A percentile compares a stretch with the other conserved stretches of the same genome.
These are phyloP conservation scores for Cheumatopsyche charites DNA, from an alignment of 1,140 invertebrate species.

Conservation along the genomic window DNA sequence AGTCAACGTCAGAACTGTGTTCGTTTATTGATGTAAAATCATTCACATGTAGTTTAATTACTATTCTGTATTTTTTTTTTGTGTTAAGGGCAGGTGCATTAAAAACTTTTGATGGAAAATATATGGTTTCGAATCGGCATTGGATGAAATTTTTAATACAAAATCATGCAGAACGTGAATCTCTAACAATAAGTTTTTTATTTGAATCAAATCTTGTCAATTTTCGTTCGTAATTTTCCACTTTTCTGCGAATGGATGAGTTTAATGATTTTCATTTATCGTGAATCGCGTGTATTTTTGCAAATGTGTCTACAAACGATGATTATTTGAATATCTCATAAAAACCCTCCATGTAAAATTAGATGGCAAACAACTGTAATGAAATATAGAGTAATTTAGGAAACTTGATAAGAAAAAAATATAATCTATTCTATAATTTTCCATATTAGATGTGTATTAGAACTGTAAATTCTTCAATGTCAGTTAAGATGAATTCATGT, in stretches of 20 bases:
- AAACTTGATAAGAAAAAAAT: slow-evolving; percentile 22
- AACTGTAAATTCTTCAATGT: slow-evolving; percentile 46
- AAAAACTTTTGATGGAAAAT: slow-evolving; percentile 13
- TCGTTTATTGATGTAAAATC: slow-evolving; percentile 7
- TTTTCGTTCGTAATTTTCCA: too few relatives aligned
- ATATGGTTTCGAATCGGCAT: background rate
- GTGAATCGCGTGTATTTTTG: too few relatives aligned
- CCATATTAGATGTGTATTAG: slow-evolving; percentile 47
- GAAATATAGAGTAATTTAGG: slow-evolving; percentile 28
- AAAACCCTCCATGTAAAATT: slow-evolving; percentile 38
- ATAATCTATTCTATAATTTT: slow-evolving; percentile 39
- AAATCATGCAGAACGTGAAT: too few relatives aligned
- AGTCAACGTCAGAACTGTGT: background rate
- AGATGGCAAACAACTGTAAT: slow-evolving; percentile 30
- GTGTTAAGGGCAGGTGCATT: slow-evolving; percentile 46
- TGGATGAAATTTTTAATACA: too few relatives aligned
- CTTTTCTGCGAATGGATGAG: too few relatives aligned
- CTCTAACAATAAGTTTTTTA: too few relatives aligned
- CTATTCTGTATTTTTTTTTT: background rate
- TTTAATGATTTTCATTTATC: too few relatives aligned
- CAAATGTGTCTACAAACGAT: too few relatives aligned
- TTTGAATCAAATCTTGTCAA: too few relatives aligned
- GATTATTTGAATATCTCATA: slow-evolving; percentile 13
- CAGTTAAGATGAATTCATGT: slow-evolving; percentile 40
- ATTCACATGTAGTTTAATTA: slow-evolving; percentile 13